A percentile compares a stretch with the other conserved stretches of the same genome.
phyloP scores from a whole-genome alignment of 2,113 vertebrate species.

The Eulemur macaco region DNA sequence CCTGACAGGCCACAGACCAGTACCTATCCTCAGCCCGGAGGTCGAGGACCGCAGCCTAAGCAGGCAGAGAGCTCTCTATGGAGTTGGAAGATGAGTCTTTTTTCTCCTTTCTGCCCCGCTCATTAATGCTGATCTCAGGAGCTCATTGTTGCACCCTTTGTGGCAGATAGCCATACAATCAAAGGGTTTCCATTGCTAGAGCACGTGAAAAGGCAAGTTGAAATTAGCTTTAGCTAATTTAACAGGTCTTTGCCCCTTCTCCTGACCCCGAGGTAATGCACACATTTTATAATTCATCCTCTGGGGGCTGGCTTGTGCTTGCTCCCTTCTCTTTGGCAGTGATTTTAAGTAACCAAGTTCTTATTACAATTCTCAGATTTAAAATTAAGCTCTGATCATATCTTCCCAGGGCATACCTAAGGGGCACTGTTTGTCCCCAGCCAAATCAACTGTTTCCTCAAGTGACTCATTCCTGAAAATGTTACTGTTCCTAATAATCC shows the following conservation, averaged over 20 bases:
- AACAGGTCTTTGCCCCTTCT: neutral
- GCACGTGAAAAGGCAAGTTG: constrained; percentile 35
- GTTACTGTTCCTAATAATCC: constrained; percentile 54
- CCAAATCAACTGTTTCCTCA: constrained; percentile 59
- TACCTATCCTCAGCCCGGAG: no score
- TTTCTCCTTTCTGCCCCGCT: neutral
- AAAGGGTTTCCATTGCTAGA: neutral
- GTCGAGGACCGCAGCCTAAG: neutral
- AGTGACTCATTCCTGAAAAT: constrained; percentile 36
- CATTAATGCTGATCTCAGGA: neutral
- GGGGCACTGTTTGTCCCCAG: constrained; percentile 50
- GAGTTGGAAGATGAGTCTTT: neutral
- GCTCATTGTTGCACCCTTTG: neutral
- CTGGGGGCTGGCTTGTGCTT: neutral
- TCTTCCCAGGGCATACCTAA: constrained; percentile 59
- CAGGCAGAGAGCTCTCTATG: neutral
- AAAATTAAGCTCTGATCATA: constrained; percentile 55
- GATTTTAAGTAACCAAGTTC: constrained; percentile 63
- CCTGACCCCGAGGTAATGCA: neutral
- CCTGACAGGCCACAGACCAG: no score
- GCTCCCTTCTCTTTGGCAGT: constrained; percentile 52
- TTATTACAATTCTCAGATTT: constrained; percentile 43
- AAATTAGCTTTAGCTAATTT: constrained; percentile 41
- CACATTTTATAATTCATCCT: neutral
- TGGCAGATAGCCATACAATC: neutral